Conservation (phyloP, 2,888 invertebrate species). For the Onthophagus sagittarius region DNA sequence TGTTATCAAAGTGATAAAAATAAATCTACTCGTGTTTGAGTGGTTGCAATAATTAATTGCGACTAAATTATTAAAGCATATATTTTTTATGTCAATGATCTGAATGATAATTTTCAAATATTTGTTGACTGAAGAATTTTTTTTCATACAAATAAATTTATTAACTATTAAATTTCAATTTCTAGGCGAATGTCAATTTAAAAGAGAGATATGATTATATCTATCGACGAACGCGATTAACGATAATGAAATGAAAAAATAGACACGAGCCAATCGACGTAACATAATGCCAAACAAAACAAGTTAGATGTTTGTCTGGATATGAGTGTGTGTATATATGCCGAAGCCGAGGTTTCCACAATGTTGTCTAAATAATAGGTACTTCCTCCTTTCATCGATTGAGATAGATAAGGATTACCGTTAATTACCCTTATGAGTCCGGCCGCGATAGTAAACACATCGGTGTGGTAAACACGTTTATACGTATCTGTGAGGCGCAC, state of each 20-base stretch:
- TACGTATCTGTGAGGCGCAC: background rate
- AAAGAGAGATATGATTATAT: background rate
- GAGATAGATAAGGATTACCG: background rate
- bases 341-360: background rate
- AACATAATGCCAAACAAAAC: background rate
- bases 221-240: background rate
- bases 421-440: conserved; percentile 3
- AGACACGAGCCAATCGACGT: background rate
- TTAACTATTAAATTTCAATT: too few species aligned
- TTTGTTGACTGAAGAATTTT: too few species aligned
- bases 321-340: background rate
- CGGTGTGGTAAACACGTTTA: background rate
- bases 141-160: too few species aligned
- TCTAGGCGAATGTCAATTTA: background rate
- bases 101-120: too few species aligned
- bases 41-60: too few species aligned
- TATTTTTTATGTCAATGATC: too few species aligned
- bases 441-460: background rate
- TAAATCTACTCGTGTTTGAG: too few species aligned
- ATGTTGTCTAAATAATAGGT: conserved; percentile 8
- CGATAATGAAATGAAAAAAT: background rate
- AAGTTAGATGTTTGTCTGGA: background rate
- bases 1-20: too few species aligned
- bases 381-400: conserved; percentile 11
- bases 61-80: too few species aligned